Evolutionary conservation across 2,888 invertebrate species (phyloP).

Genomic region (Synanthedon formicaeformis): DNA sequence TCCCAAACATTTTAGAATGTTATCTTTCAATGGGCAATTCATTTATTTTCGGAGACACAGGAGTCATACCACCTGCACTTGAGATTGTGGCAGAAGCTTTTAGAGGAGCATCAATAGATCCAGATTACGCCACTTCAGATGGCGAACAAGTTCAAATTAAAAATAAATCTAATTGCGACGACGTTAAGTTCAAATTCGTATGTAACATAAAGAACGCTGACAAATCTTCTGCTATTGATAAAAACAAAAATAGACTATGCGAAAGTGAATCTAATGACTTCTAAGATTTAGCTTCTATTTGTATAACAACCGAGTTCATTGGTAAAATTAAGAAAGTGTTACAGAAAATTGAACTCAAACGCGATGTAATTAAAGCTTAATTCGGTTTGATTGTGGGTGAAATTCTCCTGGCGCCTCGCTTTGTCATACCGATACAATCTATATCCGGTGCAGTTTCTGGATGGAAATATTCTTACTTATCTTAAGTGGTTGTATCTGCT

Average conservation of each 20-base stretch:
- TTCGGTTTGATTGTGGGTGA: conserved; percentile 7
- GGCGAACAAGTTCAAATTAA: conserved; percentile 7
- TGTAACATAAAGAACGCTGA: conserved; percentile 27
- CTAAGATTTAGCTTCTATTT: conserved; percentile 9
- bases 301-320: conserved; percentile 7
- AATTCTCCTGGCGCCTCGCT: conserved; percentile 61
- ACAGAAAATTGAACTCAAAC: conserved; percentile 13
- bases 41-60: conserved; percentile 67
- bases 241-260: conserved; percentile 12
- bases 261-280: conserved; percentile 20
- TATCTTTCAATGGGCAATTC: conserved; percentile 60
- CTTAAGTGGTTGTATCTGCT: conserved; percentile 71
- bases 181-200: conserved; percentile 11
- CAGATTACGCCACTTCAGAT: conserved; percentile 48
- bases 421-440: conserved; percentile 68
- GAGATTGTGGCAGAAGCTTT: conserved; percentile 54
- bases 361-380: conserved; percentile 9
- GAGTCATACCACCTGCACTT: conserved; percentile 66
- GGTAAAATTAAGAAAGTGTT: conserved; percentile 11
- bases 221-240: conserved; percentile 38
- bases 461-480: conserved; percentile 70
- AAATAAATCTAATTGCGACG: conserved; percentile 15
- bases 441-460: conserved; percentile 68
- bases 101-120: conserved; percentile 52
- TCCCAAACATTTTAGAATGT: conserved; percentile 24